Evolutionary conservation across 2,113 vertebrate species (phyloP).

Genomic region (Trinectes maculatus): DNA sequence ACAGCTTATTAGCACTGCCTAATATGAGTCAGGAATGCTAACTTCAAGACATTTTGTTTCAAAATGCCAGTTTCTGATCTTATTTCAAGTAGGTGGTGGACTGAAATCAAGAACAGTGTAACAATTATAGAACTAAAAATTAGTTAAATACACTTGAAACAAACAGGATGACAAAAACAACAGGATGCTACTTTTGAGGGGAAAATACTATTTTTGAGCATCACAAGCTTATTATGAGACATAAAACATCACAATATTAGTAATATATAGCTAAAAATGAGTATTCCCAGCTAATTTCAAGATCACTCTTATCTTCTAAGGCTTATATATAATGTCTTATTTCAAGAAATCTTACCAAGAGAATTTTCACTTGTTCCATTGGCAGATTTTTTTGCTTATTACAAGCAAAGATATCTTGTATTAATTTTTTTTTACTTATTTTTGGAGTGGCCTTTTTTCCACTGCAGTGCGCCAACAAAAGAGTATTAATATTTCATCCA

Average conservation of each 20-base stretch:
- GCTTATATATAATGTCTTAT: not conserved
- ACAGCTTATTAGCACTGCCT: not conserved
- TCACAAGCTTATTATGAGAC: slow-evolving; percentile 1
- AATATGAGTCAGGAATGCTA: not conserved
- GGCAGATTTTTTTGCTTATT: not conserved
- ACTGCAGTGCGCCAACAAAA: no score
- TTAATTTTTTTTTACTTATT: no score
- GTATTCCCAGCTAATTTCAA: not conserved
- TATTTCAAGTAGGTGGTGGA: not conserved
- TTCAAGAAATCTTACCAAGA: slow-evolving; percentile 7
- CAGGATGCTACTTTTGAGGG: slow-evolving; percentile 3
- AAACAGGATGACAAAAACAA: not conserved
- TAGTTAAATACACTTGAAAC: not conserved
- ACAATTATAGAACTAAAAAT: not conserved
- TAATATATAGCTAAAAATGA: not conserved
- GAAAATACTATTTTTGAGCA: not conserved
- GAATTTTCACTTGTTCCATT: slow-evolving; percentile 13
- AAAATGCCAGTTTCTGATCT: not conserved
- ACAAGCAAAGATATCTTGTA: no score
- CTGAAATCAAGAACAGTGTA: not conserved
- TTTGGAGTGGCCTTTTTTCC: no score
- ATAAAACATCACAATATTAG: not conserved
- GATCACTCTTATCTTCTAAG: not conserved
- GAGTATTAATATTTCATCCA: no score
- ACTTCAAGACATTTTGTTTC: no score